phyloP scores from a whole-genome alignment of 2,888 invertebrate genomes.

The Melanargia galathea region DNA sequence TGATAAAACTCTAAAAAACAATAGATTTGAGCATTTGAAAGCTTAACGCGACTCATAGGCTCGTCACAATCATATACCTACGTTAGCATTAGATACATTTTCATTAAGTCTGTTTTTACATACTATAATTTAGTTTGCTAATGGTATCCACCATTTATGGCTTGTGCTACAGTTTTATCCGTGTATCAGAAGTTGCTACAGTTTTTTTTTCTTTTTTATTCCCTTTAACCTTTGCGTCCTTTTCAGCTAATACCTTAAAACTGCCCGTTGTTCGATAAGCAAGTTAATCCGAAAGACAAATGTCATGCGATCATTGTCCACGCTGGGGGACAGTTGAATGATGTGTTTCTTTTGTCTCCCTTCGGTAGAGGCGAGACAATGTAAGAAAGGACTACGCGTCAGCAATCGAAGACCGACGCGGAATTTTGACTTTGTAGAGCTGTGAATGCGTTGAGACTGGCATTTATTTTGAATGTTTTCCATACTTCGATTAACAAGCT shows the following conservation, averaged over 20 bases:
- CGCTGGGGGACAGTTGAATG: conserved; percentile 66
- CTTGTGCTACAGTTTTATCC: neutral
- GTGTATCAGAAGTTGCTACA: neutral
- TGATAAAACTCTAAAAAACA: neutral
- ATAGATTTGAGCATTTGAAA: too few relatives aligned
- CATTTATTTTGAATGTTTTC: neutral
- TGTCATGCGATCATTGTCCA: conserved; percentile 70
- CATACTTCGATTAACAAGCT: neutral
- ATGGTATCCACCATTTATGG: neutral
- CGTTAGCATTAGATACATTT: too few relatives aligned
- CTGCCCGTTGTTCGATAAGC: conserved; percentile 65
- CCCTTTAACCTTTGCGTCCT: neutral
- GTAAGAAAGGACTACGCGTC: conserved; percentile 64
- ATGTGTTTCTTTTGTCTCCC: conserved; percentile 80
- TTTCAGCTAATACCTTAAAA: conserved; percentile 24
- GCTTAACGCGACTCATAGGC: too few relatives aligned
- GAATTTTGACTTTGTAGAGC: conserved; percentile 42
- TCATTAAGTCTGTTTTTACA: too few relatives aligned
- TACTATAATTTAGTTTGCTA: too few relatives aligned
- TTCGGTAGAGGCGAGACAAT: conserved; percentile 62
- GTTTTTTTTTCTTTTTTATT: neutral
- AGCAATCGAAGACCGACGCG: conserved; percentile 65
- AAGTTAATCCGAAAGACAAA: conserved; percentile 79
- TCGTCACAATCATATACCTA: too few relatives aligned
- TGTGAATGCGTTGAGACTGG: conserved; percentile 15